These are phyloP conservation scores for Beroe forskalii DNA, from an alignment of 37 sponge, comb jelly and placozoan genomes.

Conservation along the genomic window DNA sequence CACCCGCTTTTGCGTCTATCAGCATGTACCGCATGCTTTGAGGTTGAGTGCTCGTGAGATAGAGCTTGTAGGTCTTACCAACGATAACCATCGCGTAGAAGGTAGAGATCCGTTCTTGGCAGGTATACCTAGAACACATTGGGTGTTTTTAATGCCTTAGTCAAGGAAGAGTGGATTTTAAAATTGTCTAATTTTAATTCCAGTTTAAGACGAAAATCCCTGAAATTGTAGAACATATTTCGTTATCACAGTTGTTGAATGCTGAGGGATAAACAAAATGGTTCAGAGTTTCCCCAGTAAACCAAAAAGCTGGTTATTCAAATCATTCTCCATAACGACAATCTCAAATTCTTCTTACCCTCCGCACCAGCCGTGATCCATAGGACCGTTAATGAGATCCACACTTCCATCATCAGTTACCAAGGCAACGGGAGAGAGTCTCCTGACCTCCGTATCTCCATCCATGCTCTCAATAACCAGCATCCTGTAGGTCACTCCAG, in stretches of 20 bases:
- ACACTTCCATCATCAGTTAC: conserved; percentile 78
- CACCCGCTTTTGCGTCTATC: conserved; percentile 70
- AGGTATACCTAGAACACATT: conserved; percentile 91
- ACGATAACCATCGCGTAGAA: conserved; percentile 82
- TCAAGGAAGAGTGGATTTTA: too few species aligned
- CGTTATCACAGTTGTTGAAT: too few species aligned
- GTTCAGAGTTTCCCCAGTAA: too few species aligned
- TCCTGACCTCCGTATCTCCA: conserved; percentile 87
- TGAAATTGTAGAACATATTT: too few species aligned
- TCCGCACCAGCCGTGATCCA: conserved; percentile 96
- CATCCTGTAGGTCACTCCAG: conserved; percentile 79
- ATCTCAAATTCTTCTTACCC: conserved; percentile 68
- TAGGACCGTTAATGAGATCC: conserved; percentile 89
- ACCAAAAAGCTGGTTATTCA: too few species aligned
- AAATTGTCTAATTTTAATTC: too few species aligned
- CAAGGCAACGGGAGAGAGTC: conserved; percentile 86
- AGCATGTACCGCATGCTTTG: conserved; percentile 74
- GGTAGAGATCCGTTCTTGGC: conserved; percentile 92
- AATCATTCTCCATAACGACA: too few species aligned
- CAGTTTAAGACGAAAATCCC: too few species aligned
- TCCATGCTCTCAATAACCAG: conserved; percentile 92
- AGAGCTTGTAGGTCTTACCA: conserved; percentile 73
- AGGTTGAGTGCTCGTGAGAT: conserved; percentile 88
- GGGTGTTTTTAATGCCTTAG: too few species aligned
- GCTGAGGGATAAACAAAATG: too few species aligned